A percentile compares a stretch with the other conserved stretches of the same genome.
Conservation (phyloP, 2,113 vertebrate genomes). For the Trichechus manatus region DNA sequence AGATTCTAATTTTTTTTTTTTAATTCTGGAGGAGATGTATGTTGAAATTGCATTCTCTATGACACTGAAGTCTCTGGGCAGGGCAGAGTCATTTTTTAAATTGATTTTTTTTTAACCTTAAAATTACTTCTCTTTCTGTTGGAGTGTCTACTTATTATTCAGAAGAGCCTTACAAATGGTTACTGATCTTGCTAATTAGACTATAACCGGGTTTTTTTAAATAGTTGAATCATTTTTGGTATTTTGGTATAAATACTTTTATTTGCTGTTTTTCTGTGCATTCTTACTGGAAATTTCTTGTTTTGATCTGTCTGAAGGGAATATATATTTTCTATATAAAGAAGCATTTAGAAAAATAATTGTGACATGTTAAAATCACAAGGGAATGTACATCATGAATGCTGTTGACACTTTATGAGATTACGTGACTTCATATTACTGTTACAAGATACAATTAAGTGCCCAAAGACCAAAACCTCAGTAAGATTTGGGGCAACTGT, state of each 20-base stretch:
- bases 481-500: constrained; percentile 53
- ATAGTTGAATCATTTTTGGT: constrained; percentile 55
- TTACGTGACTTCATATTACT: constrained; percentile 54
- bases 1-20: constrained; percentile 63
- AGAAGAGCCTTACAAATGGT: constrained; percentile 50
- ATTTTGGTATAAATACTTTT: constrained; percentile 57
- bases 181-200: background rate
- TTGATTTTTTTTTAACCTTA: constrained; percentile 3
- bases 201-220: constrained; percentile 39
- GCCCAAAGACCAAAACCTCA: constrained; percentile 64
- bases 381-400: background rate
- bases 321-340: constrained; percentile 74
- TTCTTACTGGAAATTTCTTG: constrained; percentile 58
- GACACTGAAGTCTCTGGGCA: background rate
- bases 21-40: constrained; percentile 46
- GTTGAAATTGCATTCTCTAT: constrained; percentile 73
- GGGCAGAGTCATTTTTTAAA: background rate
- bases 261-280: constrained; percentile 56
- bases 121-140: constrained; percentile 40
- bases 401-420: background rate
- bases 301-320: constrained; percentile 71
- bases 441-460: constrained; percentile 69
- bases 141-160: constrained; percentile 70
- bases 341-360: constrained; percentile 57
- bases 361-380: constrained; percentile 21